Conservation (phyloP, 2,888 invertebrate genomes). For the Megamerina dolium region DNA sequence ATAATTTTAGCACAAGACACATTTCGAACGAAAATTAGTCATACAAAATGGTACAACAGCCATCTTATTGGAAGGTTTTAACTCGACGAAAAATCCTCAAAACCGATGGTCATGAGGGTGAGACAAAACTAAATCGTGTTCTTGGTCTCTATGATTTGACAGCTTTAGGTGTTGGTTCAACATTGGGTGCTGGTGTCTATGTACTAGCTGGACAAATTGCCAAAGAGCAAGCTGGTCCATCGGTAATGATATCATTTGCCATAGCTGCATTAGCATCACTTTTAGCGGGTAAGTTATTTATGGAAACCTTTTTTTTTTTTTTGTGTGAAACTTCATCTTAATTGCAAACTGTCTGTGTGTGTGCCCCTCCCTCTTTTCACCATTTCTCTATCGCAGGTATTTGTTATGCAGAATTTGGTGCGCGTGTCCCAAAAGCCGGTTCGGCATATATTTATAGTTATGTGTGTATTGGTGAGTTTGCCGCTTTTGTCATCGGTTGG, state of each 20-base stretch:
- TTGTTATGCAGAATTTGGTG: slow-evolving; percentile 86
- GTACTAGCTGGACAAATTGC: slow-evolving; percentile 78
- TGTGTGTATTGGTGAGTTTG: slow-evolving; percentile 77
- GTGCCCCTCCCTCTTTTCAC: too few relatives aligned
- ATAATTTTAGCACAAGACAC: too few relatives aligned
- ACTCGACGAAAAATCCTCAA: slow-evolving; percentile 42
- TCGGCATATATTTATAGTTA: slow-evolving; percentile 82
- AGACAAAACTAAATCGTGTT: slow-evolving; percentile 42
- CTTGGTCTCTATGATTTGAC: slow-evolving; percentile 60
- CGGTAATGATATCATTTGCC: slow-evolving; percentile 76
- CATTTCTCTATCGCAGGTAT: slow-evolving; percentile 79
- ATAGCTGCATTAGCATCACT: slow-evolving; percentile 82
- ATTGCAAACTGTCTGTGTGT: too few relatives aligned
- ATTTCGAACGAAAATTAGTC: too few relatives aligned
- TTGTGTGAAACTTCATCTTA: too few relatives aligned
- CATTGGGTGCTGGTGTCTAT: slow-evolving; percentile 84
- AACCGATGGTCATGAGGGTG: slow-evolving; percentile 30
- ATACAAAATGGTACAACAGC: slow-evolving; percentile 34
- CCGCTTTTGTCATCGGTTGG: slow-evolving; percentile 88
- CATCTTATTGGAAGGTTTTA: slow-evolving; percentile 45
- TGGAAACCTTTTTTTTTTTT: too few relatives aligned
- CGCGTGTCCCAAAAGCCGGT: slow-evolving; percentile 76
- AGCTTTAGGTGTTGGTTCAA: slow-evolving; percentile 71
- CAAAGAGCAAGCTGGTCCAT: slow-evolving; percentile 72
- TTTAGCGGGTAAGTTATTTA: slow-evolving; percentile 68